These are phyloP conservation scores for Strongylocentrotus purpuratus DNA, from an alignment of 35 echinoderm and acorn worm species.

Conservation along the genomic window DNA sequence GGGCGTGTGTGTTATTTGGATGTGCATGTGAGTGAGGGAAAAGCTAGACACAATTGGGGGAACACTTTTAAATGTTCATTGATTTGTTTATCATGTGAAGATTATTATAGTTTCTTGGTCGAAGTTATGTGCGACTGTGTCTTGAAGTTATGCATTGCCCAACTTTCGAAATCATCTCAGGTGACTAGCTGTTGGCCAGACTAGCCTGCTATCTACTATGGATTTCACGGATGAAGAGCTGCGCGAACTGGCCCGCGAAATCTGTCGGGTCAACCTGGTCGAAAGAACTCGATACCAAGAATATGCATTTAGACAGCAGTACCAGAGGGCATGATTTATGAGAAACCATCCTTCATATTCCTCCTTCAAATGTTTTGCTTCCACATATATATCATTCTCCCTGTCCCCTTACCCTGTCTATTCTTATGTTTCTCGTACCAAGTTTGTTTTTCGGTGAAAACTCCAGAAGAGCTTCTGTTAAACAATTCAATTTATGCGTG, in stretches of 20 bases:
- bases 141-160: too few species aligned
- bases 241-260: not conserved
- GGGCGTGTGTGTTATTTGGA: too few species aligned
- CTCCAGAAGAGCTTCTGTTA: too few species aligned
- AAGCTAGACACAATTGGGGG: too few species aligned
- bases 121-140: too few species aligned
- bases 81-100: too few species aligned
- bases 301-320: not conserved
- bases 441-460: too few species aligned
- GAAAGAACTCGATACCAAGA: not conserved
- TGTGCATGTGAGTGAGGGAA: too few species aligned
- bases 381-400: not conserved
- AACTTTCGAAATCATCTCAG: not conserved
- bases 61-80: too few species aligned
- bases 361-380: constrained; percentile 7
- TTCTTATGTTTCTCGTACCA: too few species aligned
- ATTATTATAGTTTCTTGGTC: too few species aligned
- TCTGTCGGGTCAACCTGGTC: not conserved
- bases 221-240: not conserved
- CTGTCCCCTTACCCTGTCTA: not conserved
- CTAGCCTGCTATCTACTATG: not conserved
- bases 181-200: not conserved
- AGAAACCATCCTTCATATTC: constrained; percentile 28
- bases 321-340: constrained; percentile 28
- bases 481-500: too few species aligned